Conservation (phyloP, 2,113 vertebrate genomes). For the Numida meleagris region DNA sequence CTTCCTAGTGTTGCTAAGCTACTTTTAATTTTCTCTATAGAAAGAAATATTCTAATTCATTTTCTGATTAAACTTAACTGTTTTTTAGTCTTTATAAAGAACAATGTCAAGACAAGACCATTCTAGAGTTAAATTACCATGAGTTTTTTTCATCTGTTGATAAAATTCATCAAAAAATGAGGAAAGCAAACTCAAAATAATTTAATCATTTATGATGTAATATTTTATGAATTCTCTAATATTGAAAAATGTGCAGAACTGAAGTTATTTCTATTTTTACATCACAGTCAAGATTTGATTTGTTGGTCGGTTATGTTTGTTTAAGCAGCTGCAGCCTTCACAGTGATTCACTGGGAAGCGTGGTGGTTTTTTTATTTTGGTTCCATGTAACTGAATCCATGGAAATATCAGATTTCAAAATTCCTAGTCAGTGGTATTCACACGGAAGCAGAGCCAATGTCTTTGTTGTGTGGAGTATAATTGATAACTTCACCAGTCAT, state of each 20-base stretch:
- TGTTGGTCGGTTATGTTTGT: not conserved
- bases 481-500: not conserved
- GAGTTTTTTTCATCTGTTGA: not conserved
- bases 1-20: not conserved
- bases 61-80: not conserved
- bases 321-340: not conserved
- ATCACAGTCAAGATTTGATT: accelerated
- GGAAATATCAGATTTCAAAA: not conserved
- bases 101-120: not conserved
- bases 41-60: not conserved
- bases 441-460: not conserved
- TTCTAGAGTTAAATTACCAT: not conserved
- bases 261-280: not conserved
- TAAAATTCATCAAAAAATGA: not conserved
- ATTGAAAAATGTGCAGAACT: not conserved
- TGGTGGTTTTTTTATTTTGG: not conserved
- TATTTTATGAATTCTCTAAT: not conserved
- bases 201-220: not conserved
- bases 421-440: not conserved
- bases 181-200: not conserved
- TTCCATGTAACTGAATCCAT: not conserved
- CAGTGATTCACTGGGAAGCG: not conserved
- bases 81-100: not conserved
- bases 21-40: not conserved
- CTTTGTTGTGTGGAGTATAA: not conserved